These are phyloP conservation scores for Epistrophella euchroma DNA, from an alignment of 2,888 invertebrate genomes.

Conservation along the genomic window DNA sequence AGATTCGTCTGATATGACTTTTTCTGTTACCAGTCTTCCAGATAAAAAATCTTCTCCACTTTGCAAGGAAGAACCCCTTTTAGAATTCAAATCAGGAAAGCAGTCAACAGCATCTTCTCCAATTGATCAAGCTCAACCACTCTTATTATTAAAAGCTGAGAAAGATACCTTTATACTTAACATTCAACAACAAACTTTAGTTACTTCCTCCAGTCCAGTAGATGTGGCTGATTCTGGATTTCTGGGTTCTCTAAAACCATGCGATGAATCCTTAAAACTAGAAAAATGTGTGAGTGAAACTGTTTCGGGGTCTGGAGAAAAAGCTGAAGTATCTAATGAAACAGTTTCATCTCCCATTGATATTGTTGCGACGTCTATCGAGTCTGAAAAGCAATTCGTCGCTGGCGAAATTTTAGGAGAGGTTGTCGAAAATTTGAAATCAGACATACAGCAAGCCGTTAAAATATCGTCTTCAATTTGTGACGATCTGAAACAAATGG, in stretches of 20 bases:
- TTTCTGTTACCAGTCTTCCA: neutral
- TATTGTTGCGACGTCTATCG: slow-evolving; percentile 28
- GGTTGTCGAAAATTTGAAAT: slow-evolving; percentile 36
- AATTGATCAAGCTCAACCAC: slow-evolving; percentile 78
- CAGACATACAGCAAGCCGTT: slow-evolving; percentile 65
- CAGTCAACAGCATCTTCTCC: slow-evolving; percentile 78
- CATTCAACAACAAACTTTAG: slow-evolving; percentile 50
- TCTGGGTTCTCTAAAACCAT: neutral
- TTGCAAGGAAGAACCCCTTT: slow-evolving; percentile 42
- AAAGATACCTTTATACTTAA: slow-evolving; percentile 57
- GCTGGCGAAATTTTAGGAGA: slow-evolving; percentile 53
- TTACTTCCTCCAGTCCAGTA: slow-evolving; percentile 66
- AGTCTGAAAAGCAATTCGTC: slow-evolving; percentile 50
- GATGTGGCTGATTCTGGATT: slow-evolving; percentile 56
- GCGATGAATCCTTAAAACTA: neutral
- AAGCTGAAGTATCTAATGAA: slow-evolving; percentile 47
- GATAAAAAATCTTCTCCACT: neutral
- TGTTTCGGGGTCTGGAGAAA: slow-evolving; percentile 39
- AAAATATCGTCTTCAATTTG: slow-evolving; percentile 55
- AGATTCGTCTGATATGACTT: neutral
- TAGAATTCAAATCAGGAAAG: slow-evolving; percentile 65
- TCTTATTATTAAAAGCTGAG: slow-evolving; percentile 57
- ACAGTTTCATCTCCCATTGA: slow-evolving; percentile 70
- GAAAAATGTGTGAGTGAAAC: neutral
- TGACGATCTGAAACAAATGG: slow-evolving; percentile 66